A percentile compares a stretch with the other conserved stretches of the same genome.
Conservation (phyloP, 1,140 invertebrate genomes). For the Megalonaias nervosa region DNA sequence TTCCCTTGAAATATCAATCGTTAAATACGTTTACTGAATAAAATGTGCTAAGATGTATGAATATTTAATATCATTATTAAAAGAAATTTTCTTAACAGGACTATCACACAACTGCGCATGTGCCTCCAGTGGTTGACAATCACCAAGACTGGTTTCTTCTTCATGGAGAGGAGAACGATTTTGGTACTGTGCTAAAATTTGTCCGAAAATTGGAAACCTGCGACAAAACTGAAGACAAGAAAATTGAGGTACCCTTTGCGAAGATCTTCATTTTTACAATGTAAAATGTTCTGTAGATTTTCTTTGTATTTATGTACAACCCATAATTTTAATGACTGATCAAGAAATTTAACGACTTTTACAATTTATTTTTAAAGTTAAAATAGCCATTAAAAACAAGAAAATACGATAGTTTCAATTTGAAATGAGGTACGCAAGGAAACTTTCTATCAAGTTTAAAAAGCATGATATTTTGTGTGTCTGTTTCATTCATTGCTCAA, state of each 20-base stretch:
- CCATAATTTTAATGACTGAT: too few relatives aligned
- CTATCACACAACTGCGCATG: slow-evolving; percentile 29
- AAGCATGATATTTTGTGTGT: background rate
- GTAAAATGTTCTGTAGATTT: background rate
- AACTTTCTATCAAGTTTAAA: background rate
- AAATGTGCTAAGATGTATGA: too few relatives aligned
- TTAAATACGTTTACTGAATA: too few relatives aligned
- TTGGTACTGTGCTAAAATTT: slow-evolving; percentile 41
- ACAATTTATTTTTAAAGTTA: too few relatives aligned
- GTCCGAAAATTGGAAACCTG: slow-evolving; percentile 36
- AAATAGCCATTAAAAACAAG: background rate
- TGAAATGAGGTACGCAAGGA: background rate
- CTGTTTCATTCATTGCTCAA: too few relatives aligned
- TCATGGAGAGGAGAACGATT: slow-evolving; percentile 28
- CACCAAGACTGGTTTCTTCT: slow-evolving; percentile 41
- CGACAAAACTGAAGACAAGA: slow-evolving; percentile 34
- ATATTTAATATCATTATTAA: too few relatives aligned
- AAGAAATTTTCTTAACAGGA: slow-evolving; percentile 16
- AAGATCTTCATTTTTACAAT: background rate
- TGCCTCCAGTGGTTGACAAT: slow-evolving; percentile 25
- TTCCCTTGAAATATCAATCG: too few relatives aligned
- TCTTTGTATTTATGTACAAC: too few relatives aligned
- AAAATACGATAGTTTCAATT: background rate
- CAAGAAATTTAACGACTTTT: too few relatives aligned
- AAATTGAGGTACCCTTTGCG: slow-evolving; percentile 27